A percentile compares a stretch with the other conserved stretches of the same genome.
Conservation (phyloP, 2,888 invertebrate species). For the Cheilosia impressa region DNA sequence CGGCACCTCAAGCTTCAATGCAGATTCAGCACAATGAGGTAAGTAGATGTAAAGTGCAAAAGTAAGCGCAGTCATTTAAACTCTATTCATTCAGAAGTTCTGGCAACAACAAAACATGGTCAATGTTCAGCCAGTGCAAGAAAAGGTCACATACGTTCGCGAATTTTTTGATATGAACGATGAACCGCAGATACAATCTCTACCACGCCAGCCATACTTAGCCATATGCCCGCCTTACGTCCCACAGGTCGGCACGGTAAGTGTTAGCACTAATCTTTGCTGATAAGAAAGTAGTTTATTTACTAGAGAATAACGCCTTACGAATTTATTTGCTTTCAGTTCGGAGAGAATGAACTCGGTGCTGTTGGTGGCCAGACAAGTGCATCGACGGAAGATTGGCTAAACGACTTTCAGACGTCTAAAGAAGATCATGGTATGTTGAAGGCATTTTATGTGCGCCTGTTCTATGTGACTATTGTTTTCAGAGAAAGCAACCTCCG, state of each 20-base stretch:
- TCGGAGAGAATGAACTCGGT: slow-evolving; percentile 84
- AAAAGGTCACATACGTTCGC: slow-evolving; percentile 78
- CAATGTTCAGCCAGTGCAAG: slow-evolving; percentile 79
- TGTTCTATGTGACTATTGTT: slow-evolving; percentile 5
- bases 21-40: slow-evolving; percentile 40
- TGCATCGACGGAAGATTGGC: slow-evolving; percentile 80
- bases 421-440: slow-evolving; percentile 85
- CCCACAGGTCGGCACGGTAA: slow-evolving; percentile 38
- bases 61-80: neutral
- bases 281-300: slow-evolving; percentile 18
- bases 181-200: slow-evolving; percentile 70
- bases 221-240: slow-evolving; percentile 77
- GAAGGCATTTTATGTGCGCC: neutral
- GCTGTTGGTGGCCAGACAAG: slow-evolving; percentile 82
- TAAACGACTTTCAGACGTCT: slow-evolving; percentile 85
- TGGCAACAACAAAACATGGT: slow-evolving; percentile 77
- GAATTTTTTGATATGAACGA: slow-evolving; percentile 81
- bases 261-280: slow-evolving; percentile 9
- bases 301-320: neutral
- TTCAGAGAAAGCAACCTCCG: slow-evolving; percentile 85
- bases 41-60: neutral
- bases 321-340: slow-evolving; percentile 74
- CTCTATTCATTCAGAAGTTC: slow-evolving; percentile 55
- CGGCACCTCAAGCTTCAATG: slow-evolving; percentile 15
- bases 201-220: slow-evolving; percentile 72